Evolutionary conservation across 2,113 vertebrate species (phyloP).

Genomic region (Aegithalos caudatus): DNA sequence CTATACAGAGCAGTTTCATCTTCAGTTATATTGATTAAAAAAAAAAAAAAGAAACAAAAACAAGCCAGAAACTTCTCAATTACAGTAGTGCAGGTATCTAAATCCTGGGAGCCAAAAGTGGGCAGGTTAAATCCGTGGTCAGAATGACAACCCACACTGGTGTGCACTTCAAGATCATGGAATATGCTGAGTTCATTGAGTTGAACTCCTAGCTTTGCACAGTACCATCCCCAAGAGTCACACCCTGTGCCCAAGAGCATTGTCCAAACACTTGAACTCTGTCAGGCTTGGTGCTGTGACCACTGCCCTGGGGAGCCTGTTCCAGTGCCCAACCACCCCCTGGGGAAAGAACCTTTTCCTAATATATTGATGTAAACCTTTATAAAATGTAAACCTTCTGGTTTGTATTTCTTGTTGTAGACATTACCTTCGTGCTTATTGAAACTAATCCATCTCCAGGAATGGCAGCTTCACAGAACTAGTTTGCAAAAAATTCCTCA

Average conservation of each 20-base stretch:
- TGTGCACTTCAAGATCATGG: neutral
- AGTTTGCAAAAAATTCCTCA: conserved; percentile 85
- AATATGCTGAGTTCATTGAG: neutral
- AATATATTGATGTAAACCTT: neutral
- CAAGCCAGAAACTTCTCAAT: neutral
- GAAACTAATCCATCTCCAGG: conserved; percentile 86
- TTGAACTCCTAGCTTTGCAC: neutral
- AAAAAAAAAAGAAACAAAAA: neutral
- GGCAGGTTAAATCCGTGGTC: neutral
- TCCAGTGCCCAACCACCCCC: neutral
- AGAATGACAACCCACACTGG: neutral
- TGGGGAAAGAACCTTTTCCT: neutral
- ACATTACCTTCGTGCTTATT: conserved; percentile 84
- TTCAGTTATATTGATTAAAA: neutral
- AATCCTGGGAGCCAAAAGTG: neutral
- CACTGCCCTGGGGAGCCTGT: neutral
- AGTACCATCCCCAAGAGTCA: neutral
- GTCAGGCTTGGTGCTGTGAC: neutral
- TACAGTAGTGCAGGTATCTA: neutral
- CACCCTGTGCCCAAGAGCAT: neutral
- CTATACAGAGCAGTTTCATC: neutral
- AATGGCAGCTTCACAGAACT: conserved; percentile 92
- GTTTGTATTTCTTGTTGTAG: conserved; percentile 57
- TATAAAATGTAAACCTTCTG: neutral
- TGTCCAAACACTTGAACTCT: neutral